phyloP scores from a whole-genome alignment of 2,797 vertebrate species.

The Microcaecilia unicolor region DNA sequence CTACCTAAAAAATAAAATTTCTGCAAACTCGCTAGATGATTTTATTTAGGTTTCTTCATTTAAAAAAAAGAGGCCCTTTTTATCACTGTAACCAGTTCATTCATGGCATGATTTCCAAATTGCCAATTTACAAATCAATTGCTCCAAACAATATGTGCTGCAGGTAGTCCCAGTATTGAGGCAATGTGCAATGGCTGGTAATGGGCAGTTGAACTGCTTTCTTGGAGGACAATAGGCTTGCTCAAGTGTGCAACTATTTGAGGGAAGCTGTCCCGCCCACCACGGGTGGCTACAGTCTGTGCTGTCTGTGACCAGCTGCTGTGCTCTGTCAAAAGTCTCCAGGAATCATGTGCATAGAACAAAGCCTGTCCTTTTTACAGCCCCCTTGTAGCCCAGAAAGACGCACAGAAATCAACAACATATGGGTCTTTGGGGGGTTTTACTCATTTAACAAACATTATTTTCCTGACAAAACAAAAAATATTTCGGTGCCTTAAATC shows the following conservation, averaged over 20 bases:
- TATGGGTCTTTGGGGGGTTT: slow-evolving; percentile 59
- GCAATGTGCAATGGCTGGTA: slow-evolving; percentile 36
- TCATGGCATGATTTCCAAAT: slow-evolving; percentile 34
- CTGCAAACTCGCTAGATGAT: slow-evolving; percentile 11
- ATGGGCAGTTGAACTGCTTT: slow-evolving; percentile 65
- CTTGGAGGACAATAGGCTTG: slow-evolving; percentile 58
- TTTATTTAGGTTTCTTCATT: slow-evolving; percentile 23
- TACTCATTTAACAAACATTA: slow-evolving; percentile 53
- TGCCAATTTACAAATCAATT: slow-evolving; percentile 58
- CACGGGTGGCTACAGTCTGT: slow-evolving; percentile 56
- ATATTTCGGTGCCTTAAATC: slow-evolving; percentile 47
- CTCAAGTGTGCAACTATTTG: slow-evolving; percentile 63
- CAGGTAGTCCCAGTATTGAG: slow-evolving; percentile 33
- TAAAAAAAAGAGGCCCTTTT: slow-evolving; percentile 6
- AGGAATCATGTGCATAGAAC: slow-evolving; percentile 46
- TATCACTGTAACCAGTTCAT: slow-evolving; percentile 27
- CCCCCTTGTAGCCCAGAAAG: slow-evolving; percentile 36
- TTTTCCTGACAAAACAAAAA: slow-evolving; percentile 38
- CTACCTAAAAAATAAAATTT: neutral
- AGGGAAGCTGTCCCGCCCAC: slow-evolving; percentile 52
- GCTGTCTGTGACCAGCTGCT: slow-evolving; percentile 50
- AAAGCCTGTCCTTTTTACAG: slow-evolving; percentile 51
- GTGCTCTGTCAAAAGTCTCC: slow-evolving; percentile 50
- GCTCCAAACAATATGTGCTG: slow-evolving; percentile 40
- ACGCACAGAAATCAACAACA: slow-evolving; percentile 47